A percentile compares a stretch with the other conserved stretches of the same genome.
These are phyloP conservation scores for Cantharis flavilabris DNA, from an alignment of 2,888 invertebrate genomes.

Conservation along the genomic window DNA sequence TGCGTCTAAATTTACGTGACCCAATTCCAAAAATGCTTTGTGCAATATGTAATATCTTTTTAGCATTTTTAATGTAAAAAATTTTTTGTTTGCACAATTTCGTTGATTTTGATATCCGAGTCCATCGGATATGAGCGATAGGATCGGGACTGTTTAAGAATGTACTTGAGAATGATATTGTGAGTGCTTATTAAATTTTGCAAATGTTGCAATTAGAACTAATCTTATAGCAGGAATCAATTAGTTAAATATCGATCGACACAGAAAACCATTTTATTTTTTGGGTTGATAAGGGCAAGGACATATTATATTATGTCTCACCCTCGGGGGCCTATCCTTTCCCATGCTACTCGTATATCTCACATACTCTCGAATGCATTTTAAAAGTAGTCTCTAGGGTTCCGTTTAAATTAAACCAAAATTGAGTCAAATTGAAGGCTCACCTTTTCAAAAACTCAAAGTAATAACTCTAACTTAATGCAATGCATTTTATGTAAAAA, in stretches of 20 bases:
- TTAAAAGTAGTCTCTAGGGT: neutral
- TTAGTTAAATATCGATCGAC: neutral
- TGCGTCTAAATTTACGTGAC: too few species aligned
- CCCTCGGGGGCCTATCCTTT: neutral
- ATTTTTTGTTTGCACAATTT: too few species aligned
- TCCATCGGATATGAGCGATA: neutral
- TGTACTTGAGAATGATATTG: neutral
- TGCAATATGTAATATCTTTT: too few species aligned
- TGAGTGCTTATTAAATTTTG: neutral
- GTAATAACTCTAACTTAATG: neutral
- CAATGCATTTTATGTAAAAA: neutral
- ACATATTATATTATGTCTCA: neutral
- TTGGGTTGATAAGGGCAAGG: neutral
- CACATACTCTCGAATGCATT: neutral
- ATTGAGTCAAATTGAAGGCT: neutral
- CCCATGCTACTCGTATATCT: neutral
- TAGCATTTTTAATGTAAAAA: too few species aligned
- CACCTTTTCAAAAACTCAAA: neutral
- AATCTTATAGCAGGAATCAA: neutral
- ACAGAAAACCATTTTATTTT: neutral
- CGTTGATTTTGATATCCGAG: too few species aligned
- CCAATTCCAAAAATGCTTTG: too few species aligned
- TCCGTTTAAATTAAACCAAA: neutral
- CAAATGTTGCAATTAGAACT: neutral
- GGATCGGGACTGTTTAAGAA: neutral